Conservation (phyloP, 2,797 vertebrate genomes). For the Thamnophis elegans region DNA sequence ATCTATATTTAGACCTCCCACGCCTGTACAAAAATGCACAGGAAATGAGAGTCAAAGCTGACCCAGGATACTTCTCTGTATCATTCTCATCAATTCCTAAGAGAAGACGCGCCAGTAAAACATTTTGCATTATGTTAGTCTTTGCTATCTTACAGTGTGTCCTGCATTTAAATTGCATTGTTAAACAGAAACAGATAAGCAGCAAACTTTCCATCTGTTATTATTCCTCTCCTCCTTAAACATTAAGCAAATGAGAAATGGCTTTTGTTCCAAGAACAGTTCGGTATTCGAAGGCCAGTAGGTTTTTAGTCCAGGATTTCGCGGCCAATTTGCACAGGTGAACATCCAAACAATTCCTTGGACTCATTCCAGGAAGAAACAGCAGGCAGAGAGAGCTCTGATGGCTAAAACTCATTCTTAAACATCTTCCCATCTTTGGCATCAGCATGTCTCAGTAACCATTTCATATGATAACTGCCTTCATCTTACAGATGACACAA, state of each 20-base stretch:
- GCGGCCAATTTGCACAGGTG: background rate
- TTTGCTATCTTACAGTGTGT: background rate
- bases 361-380: background rate
- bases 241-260: background rate
- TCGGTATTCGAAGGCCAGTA: background rate
- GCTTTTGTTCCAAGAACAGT: background rate
- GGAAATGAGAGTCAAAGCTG: background rate
- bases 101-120: background rate
- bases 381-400: background rate
- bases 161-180: background rate
- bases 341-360: background rate
- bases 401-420: background rate
- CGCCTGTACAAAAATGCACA: background rate
- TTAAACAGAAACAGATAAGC: background rate
- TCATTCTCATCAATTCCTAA: background rate
- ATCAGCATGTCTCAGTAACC: background rate
- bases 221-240: background rate
- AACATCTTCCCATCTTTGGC: background rate
- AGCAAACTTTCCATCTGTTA: background rate
- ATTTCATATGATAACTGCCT: background rate
- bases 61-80: background rate
- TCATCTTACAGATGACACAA: background rate
- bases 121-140: background rate
- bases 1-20: background rate
- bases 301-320: background rate